A percentile compares a stretch with the other conserved stretches of the same genome.
phyloP scores from a whole-genome alignment of 1,140 invertebrate genomes.

The Oppia nitens region DNA sequence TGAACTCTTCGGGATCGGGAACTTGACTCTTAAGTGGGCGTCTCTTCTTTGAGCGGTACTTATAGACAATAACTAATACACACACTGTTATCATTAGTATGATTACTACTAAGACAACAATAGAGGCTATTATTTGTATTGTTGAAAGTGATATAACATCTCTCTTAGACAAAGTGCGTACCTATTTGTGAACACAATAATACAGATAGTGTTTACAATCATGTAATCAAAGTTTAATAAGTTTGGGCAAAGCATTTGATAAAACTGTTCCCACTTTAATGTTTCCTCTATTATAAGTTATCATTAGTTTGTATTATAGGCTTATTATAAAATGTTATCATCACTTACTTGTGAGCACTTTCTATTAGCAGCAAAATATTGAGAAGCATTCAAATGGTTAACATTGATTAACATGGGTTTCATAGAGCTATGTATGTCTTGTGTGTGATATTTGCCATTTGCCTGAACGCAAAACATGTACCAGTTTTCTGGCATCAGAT shows the following conservation, averaged over 20 bases:
- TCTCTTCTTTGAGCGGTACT: slow-evolving; percentile 62
- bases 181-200: neutral
- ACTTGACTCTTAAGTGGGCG: slow-evolving; percentile 33
- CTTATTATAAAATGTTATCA: too few species aligned
- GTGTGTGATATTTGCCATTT: slow-evolving; percentile 43
- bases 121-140: slow-evolving; percentile 62
- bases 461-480: slow-evolving; percentile 71
- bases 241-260: too few species aligned
- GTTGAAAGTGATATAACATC: slow-evolving; percentile 21
- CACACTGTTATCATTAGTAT: slow-evolving; percentile 65
- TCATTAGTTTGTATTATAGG: too few species aligned
- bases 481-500: slow-evolving; percentile 51
- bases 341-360: slow-evolving; percentile 24
- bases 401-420: neutral
- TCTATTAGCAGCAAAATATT: slow-evolving; percentile 17
- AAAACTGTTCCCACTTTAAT: too few species aligned
- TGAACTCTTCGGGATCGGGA: slow-evolving; percentile 44
- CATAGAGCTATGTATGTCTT: neutral
- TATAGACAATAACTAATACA: slow-evolving; percentile 61
- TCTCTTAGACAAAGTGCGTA: slow-evolving; percentile 12
- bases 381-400: slow-evolving; percentile 3
- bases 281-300: too few species aligned
- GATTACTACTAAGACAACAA: slow-evolving; percentile 62
- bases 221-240: neutral
- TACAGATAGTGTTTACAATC: too few species aligned